A percentile compares a stretch with the other conserved stretches of the same genome.
Conservation (phyloP, 2,113 vertebrate genomes). For the Numenius arquata region DNA sequence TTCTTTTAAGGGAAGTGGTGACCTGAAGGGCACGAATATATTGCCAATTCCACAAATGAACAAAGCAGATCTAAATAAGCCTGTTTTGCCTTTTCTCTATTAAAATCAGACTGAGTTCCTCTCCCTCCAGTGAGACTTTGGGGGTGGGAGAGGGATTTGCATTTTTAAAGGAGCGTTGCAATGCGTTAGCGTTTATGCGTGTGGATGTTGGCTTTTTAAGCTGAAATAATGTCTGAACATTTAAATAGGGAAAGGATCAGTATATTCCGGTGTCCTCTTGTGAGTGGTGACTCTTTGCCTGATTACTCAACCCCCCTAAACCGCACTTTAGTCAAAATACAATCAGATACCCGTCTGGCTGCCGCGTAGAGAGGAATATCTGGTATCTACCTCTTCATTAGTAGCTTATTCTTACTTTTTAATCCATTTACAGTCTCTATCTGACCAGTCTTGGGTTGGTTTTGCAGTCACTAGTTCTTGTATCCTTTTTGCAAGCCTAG, state of each 20-base stretch:
- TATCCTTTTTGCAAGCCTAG: background rate
- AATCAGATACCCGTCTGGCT: background rate
- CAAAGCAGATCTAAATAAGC: background rate
- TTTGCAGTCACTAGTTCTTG: background rate
- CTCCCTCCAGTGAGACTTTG: background rate
- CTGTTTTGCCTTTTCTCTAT: background rate
- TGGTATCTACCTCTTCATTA: background rate
- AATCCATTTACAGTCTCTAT: background rate
- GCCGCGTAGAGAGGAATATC: rapidly evolving
- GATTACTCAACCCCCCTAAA: background rate
- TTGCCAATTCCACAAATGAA: background rate
- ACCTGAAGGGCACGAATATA: background rate
- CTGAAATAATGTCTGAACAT: background rate
- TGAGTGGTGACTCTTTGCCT: background rate
- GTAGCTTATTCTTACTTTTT: background rate
- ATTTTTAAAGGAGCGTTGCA: background rate
- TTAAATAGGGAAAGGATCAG: background rate
- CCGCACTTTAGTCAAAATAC: background rate
- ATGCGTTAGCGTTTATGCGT: no score
- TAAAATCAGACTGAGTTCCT: background rate
- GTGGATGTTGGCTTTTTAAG: background rate
- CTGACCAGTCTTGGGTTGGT: background rate
- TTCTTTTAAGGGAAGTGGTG: background rate
- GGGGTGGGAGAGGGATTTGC: background rate
- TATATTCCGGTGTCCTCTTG: background rate